Base-by-base conservation (phyloP, 2,797 vertebrate species). In the Falco naumanni region DNA sequence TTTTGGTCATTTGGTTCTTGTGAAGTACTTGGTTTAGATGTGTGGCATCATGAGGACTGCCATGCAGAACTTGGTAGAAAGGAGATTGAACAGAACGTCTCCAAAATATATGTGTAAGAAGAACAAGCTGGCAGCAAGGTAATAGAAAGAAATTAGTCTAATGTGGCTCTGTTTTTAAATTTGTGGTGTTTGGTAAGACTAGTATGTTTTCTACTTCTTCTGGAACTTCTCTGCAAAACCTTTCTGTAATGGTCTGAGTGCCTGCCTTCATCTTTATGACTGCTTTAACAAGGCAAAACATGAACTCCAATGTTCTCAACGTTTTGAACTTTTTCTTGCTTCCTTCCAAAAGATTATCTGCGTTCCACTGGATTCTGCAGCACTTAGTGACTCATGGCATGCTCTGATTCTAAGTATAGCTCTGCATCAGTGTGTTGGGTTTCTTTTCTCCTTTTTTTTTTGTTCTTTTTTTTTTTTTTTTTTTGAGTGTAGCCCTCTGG, bases 361-460 rank as follows among this genome's bases (percentile, higher is more conserved):
- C 57, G 89, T 85, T 87, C 57, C 25, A 3, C 37, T 84, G 57
- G 61, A 48, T 94, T 80, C 57, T 71, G 71, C 84, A 84, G 79
- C 65, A 31, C 54, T 77, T 87, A 66, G 70, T 95, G 90, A 93
- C 76, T 94, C 84, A 63, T 21, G 48, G n/a, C 3, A 0, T 71
- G n/a, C 31, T 91, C 75, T 60, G 13, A 16, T 92, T 84, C 88
- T 71, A 93, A 48, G 87, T 93, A 78, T 78, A 93, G 45, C 64
- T 75, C 53, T 78, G 31, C 69, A 69, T 74, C 69, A 69, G 28
- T 54, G 7, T 65, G 28, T 9, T 53, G 7, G 43, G 17, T 66
- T 26, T 56, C 6, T 75, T 25, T 28, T 15, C 24, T 29, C 1
- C 24, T 43, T 20, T 13, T n/a, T 9, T 2, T 13, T 34, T 39